A percentile compares a stretch with the other conserved stretches of the same genome.
Evolutionary conservation across 2,797 vertebrate species (phyloP).

Genomic region (Oreochromis grahami): DNA sequence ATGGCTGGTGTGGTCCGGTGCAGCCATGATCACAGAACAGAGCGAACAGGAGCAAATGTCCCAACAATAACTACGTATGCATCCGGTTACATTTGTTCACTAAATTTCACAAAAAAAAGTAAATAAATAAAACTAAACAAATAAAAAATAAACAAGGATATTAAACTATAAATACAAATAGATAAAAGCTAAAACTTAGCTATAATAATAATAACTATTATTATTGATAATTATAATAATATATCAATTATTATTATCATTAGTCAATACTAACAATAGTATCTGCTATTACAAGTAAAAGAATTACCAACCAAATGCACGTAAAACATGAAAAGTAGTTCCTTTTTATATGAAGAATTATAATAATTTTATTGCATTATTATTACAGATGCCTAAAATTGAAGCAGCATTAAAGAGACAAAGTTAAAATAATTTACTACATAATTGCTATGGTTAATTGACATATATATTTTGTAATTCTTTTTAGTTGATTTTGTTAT

Average conservation of each 20-base stretch:
- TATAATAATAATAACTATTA: neutral
- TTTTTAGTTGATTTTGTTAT: neutral
- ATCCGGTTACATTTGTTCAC: slow-evolving; percentile 50
- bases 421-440: neutral
- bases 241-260: neutral
- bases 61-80: slow-evolving; percentile 21
- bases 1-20: slow-evolving; percentile 81
- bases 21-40: slow-evolving; percentile 81
- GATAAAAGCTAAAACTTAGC: neutral
- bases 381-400: neutral
- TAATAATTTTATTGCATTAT: neutral
- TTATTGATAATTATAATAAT: neutral
- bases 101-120: slow-evolving; percentile 12
- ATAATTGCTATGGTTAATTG: neutral
- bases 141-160: neutral
- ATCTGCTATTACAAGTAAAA: neutral
- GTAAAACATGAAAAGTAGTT: neutral
- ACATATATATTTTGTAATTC: neutral
- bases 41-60: slow-evolving; percentile 37
- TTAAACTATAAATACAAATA: neutral
- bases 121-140: neutral
- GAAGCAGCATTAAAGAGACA: neutral
- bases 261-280: neutral
- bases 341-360: neutral
- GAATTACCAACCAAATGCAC: neutral